Percentiles rank a stretch among this genome's conserved stretches.
Conservation (phyloP, 2,113 vertebrate genomes). For the Antennarius striatus region DNA sequence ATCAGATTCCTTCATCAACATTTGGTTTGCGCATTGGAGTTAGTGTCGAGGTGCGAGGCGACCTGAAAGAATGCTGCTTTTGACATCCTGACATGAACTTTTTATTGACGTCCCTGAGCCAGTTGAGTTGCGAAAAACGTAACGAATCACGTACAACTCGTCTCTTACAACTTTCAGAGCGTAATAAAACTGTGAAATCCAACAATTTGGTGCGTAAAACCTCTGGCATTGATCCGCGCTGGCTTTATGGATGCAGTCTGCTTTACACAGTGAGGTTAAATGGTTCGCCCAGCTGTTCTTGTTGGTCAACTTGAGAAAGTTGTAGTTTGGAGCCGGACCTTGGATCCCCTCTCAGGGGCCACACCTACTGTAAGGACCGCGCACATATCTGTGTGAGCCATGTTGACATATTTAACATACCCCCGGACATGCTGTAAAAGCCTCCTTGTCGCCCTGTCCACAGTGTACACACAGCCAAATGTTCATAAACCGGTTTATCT, state of each 20-base stretch:
- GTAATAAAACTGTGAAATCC: neutral
- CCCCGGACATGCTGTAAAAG: no score
- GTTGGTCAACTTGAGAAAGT: slow-evolving; percentile 31
- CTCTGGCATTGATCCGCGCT: neutral
- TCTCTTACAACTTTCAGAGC: neutral
- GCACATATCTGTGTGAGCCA: slow-evolving; percentile 26
- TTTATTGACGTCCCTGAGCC: neutral
- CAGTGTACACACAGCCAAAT: no score
- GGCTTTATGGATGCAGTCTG: neutral
- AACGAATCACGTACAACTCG: neutral
- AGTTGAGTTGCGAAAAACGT: no score
- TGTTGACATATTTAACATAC: no score
- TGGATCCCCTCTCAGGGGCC: neutral
- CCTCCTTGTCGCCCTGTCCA: no score
- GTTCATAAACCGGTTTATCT: no score
- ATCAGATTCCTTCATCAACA: neutral
- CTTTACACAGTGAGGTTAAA: no score
- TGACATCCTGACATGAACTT: neutral
- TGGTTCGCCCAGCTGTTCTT: no score
- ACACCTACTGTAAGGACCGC: slow-evolving; percentile 22
- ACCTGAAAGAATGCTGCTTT: neutral
- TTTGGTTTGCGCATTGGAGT: neutral
- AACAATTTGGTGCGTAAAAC: neutral
- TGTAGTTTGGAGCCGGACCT: slow-evolving; percentile 23
- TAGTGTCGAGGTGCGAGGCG: neutral